Conservation (phyloP, 2,797 vertebrate species). For the Peromyscus melanophrys region DNA sequence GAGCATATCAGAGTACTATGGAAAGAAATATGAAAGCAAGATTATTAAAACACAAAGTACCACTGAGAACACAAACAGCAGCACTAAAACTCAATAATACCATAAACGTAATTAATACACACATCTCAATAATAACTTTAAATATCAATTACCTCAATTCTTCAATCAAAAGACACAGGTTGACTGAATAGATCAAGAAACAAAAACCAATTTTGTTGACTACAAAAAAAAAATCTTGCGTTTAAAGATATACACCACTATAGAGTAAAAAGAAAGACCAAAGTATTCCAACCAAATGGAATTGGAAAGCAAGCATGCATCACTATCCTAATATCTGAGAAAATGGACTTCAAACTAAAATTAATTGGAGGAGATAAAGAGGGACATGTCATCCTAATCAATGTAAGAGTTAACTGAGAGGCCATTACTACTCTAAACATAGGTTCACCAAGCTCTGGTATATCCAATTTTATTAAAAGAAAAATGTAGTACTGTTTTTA, state of each 20-base stretch:
- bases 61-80: neutral
- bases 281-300: neutral
- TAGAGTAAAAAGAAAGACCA: neutral
- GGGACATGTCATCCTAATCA: neutral
- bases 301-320: neutral
- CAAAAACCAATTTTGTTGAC: neutral
- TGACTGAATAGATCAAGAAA: neutral
- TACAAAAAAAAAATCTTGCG: neutral
- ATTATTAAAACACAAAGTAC: neutral
- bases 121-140: neutral
- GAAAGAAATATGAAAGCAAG: neutral
- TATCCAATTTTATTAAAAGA: neutral
- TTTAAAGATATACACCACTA: no score
- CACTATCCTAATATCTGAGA: neutral
- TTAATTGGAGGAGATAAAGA: neutral
- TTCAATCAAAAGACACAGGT: neutral
- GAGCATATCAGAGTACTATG: neutral
- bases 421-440: neutral
- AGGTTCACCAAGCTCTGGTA: neutral
- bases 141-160: neutral
- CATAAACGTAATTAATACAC: neutral
- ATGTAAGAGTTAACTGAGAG: neutral
- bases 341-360: neutral
- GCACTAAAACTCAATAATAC: neutral
- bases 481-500: neutral